Base-by-base conservation (phyloP, 1,140 invertebrate species). In the Medauroidea extradentata region DNA sequence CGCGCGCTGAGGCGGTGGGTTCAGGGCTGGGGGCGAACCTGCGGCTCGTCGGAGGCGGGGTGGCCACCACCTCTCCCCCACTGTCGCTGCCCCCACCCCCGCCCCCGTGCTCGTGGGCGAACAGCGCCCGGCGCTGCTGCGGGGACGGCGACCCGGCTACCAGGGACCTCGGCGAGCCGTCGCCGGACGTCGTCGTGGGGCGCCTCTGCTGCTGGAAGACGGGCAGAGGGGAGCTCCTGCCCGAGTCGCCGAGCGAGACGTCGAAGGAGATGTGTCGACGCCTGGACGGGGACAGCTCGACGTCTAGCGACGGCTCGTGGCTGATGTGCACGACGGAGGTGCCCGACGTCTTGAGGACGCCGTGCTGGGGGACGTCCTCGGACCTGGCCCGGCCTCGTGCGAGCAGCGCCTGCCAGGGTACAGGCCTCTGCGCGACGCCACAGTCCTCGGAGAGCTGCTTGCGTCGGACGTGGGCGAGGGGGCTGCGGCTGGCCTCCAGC, bases 1-100 rank as follows among this genome's bases (percentile, higher is more conserved):
- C 63, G n/a, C 63, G 67, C 1, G 44, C 57, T 9, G 61, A 55
- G 18, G 46, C 29, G 13, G 38, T 42, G 3, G 51, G 41, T 19
- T 18, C 21, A 3, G 39, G 16, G 9, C 27, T 16, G 25, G 53
- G 53, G 14, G 16, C 48, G 27, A 44, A 42, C 7, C 53, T 34
- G 11, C 53, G 53, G 24, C 51, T 53, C 11, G 39, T 18, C 14
- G 41, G 38, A 8, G 55, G 55, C 5, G 55, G 55, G 2, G 55
- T 57, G 3, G 41, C 53, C 18, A 56, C 18, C 19, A 50, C 44
- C 11, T 53, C 57, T n/a, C 44, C 57, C 21, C 44, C 53, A 29
- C 53, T 50, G 18, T 52, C 29, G 42, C 55, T 51, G 13, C 44
- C 52, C 9, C 52, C 56, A 11, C 11, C 29, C 5, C 29, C 29